phyloP scores from a whole-genome alignment of 2,888 invertebrate genomes.

The Nemoura dubitans region DNA sequence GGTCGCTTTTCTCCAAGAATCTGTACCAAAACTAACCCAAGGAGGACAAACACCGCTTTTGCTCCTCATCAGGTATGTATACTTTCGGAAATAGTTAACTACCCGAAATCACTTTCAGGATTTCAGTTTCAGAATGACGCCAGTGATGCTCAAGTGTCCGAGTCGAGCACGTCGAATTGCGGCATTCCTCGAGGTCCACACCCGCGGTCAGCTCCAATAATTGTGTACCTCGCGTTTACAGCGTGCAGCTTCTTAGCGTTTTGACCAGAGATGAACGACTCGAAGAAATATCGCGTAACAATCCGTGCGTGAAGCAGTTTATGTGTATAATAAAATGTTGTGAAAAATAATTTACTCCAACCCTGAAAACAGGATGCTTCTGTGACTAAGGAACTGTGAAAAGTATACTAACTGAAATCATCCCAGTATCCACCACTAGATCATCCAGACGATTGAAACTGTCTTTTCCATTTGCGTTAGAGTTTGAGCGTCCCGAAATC shows the following conservation, averaged over 20 bases:
- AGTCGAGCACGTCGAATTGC: too few species aligned
- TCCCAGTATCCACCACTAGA: neutral
- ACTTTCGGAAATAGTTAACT: too few species aligned
- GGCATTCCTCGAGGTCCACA: too few species aligned
- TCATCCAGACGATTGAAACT: neutral
- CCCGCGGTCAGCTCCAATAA: too few species aligned
- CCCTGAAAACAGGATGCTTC: neutral
- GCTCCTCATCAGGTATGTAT: too few species aligned
- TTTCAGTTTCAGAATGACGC: too few species aligned
- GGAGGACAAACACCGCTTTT: too few species aligned
- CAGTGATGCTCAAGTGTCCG: too few species aligned
- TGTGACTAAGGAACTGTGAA: conserved; percentile 1
- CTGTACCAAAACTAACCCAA: too few species aligned
- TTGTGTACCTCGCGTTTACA: too few species aligned
- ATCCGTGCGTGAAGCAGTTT: neutral
- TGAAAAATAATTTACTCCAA: neutral
- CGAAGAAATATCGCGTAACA: neutral
- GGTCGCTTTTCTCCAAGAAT: too few species aligned
- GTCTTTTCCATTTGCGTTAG: conserved; percentile 4
- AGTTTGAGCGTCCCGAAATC: neutral
- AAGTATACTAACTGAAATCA: neutral
- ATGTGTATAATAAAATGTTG: neutral
- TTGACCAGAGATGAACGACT: neutral
- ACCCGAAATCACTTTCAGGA: too few species aligned
- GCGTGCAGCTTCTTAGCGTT: neutral